A percentile compares a stretch with the other conserved stretches of the same genome.
These are phyloP conservation scores for Caprella mutica DNA, from an alignment of 2,888 invertebrate species.

Conservation along the genomic window DNA sequence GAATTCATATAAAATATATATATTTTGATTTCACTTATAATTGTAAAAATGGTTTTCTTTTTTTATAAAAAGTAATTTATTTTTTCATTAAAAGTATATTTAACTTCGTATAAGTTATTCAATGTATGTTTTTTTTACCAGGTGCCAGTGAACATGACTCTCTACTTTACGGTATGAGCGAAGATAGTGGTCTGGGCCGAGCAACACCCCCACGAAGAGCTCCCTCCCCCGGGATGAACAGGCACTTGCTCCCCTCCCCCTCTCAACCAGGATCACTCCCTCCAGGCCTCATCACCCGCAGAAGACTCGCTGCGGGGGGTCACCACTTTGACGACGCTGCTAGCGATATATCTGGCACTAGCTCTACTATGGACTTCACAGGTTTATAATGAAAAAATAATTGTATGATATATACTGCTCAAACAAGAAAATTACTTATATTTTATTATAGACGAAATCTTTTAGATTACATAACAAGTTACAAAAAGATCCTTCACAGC, in stretches of 20 bases:
- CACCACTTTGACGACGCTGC: constrained; percentile 59
- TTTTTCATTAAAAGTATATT: no score
- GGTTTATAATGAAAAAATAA: constrained; percentile 34
- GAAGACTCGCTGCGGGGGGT: constrained; percentile 8
- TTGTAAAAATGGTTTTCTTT: no score
- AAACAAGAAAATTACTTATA: no score
- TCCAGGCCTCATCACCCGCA: constrained; percentile 59
- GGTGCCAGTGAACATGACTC: constrained; percentile 47
- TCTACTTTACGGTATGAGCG: constrained; percentile 44
- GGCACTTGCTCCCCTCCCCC: constrained; percentile 68
- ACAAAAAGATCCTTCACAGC: no score
- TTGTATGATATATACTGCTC: no score
- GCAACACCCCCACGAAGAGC: constrained; percentile 77
- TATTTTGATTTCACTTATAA: no score
- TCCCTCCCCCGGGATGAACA: constrained; percentile 68
- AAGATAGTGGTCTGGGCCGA: constrained; percentile 56
- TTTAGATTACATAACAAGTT: no score
- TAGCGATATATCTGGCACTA: constrained; percentile 73
- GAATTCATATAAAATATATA: no score
- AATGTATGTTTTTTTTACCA: constrained; percentile 7
- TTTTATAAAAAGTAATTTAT: no score
- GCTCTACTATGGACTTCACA: constrained; percentile 46
- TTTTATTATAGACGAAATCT: no score
- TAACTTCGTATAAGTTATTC: no score
- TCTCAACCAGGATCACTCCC: constrained; percentile 71